phyloP scores from a whole-genome alignment of 2,113 vertebrate genomes.

The rat (Rattus norvegicus) region GRCr8 NC_086026.1:63292001-63292500 shows the following conservation, averaged over 20 bases:
- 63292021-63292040: too few relatives aligned
- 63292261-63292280: neutral
- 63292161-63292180: neutral
- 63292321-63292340: neutral
- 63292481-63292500: neutral
- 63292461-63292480: neutral
- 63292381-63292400: neutral
- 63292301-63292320: neutral
- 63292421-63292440: neutral
- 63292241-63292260: neutral
- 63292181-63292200: neutral
- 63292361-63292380: neutral
- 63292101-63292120: neutral
- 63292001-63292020: too few relatives aligned
- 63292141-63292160: neutral
- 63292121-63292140: too few relatives aligned
- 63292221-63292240: neutral
- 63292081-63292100: neutral
- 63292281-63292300: neutral
- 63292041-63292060: too few relatives aligned
- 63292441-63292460: neutral
- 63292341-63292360: neutral
- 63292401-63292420: neutral
- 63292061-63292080: too few relatives aligned
- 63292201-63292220: neutral